phyloP scores from a whole-genome alignment of 2,888 invertebrate species.

The Rosalia funebris region DNA sequence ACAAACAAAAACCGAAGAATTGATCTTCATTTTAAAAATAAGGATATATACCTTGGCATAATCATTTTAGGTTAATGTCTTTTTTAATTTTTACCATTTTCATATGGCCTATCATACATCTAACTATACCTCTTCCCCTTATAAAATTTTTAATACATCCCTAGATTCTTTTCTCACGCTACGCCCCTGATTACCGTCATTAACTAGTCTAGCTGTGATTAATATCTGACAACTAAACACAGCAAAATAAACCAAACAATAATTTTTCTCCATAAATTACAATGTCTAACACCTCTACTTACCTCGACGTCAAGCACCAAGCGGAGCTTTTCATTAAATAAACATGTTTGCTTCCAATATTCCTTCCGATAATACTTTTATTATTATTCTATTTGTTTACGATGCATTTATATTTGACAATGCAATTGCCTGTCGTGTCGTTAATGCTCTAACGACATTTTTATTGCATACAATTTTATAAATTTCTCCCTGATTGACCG shows the following conservation, averaged over 20 bases:
- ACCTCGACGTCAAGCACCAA: not conserved
- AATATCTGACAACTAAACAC: not conserved
- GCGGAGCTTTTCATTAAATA: constrained; percentile 3
- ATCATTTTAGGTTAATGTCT: too few relatives aligned
- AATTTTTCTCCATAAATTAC: not conserved
- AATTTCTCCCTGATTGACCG: constrained; percentile 15
- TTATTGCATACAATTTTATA: constrained; percentile 12
- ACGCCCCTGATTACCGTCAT: too few relatives aligned
- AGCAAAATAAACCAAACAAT: not conserved
- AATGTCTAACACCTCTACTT: not conserved
- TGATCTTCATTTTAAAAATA: too few relatives aligned
- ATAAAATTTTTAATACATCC: too few relatives aligned
- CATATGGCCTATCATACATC: too few relatives aligned
- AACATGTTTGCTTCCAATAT: not conserved
- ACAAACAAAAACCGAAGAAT: too few relatives aligned
- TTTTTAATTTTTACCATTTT: too few relatives aligned
- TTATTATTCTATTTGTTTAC: constrained; percentile 1
- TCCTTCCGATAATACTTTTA: not conserved
- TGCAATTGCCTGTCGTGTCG: constrained; percentile 2
- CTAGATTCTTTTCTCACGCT: too few relatives aligned
- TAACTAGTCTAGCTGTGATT: not conserved
- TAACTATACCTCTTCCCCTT: too few relatives aligned
- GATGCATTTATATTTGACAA: constrained; percentile 6
- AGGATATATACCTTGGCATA: too few relatives aligned
- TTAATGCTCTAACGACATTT: constrained; percentile 14